A percentile compares a stretch with the other conserved stretches of the same genome.
Evolutionary conservation across 2,797 vertebrate genomes (phyloP).

Genomic region (Onychomys leucogaster): DNA sequence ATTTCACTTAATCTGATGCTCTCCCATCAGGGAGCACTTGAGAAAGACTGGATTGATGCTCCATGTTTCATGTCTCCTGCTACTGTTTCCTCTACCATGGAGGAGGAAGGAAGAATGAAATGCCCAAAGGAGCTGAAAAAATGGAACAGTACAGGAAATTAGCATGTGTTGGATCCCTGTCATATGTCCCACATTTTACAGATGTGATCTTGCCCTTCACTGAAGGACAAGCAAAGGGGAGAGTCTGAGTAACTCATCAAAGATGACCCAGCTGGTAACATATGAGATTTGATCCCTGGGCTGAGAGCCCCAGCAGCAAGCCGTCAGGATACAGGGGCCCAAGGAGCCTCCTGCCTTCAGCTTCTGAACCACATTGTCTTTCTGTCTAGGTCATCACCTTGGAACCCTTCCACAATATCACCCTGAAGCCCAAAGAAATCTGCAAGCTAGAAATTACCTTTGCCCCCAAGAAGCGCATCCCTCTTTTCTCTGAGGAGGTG

Average conservation of each 20-base stretch:
- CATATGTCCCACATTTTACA: not conserved
- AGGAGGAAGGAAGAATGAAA: not conserved
- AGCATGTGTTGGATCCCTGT: not conserved
- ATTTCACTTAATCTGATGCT: not conserved
- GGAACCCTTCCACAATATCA: constrained; percentile 86
- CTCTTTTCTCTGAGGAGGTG: constrained; percentile 90
- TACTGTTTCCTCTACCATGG: not conserved
- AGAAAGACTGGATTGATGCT: not conserved
- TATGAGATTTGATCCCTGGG: not conserved
- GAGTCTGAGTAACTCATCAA: not conserved
- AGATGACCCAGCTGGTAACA: not conserved
- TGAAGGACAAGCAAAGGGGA: not conserved
- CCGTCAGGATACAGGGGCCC: not conserved
- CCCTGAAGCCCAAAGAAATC: constrained; percentile 87
- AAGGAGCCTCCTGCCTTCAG: not conserved
- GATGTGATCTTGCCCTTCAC: not conserved
- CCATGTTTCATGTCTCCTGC: not conserved
- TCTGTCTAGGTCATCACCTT: constrained; percentile 90
- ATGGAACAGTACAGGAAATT: not conserved
- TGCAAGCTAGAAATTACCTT: constrained; percentile 90
- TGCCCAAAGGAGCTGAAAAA: not conserved
- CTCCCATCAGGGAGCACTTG: not conserved
- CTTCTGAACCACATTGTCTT: not conserved
- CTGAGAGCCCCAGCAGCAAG: not conserved
- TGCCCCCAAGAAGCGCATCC: constrained; percentile 86